phyloP scores from a whole-genome alignment of 2,797 vertebrate genomes.

The Spondyliosoma cantharus region DNA sequence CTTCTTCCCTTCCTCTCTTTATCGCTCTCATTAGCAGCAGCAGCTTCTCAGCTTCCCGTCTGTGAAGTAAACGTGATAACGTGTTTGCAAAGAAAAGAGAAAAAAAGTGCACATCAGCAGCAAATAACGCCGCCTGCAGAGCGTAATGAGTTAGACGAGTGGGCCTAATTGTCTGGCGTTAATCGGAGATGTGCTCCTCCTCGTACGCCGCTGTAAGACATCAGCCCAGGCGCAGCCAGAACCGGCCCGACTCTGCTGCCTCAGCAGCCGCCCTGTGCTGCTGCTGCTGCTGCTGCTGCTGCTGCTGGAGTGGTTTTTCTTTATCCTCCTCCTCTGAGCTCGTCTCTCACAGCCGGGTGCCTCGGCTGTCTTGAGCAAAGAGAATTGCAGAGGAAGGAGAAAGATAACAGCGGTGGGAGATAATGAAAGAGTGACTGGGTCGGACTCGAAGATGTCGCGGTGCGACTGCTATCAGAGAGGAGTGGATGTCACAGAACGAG shows the following conservation, averaged over 20 bases:
- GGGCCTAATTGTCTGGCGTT: constrained; percentile 59
- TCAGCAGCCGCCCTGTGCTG: constrained; percentile 50
- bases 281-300: no score
- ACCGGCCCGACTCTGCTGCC: constrained; percentile 47
- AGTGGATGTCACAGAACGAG: constrained; percentile 28
- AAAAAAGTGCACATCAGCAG: constrained; percentile 45
- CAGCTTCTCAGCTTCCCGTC: constrained; percentile 16
- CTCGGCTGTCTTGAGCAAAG: constrained; percentile 37
- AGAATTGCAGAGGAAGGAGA: constrained; percentile 55
- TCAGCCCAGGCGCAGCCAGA: constrained; percentile 31
- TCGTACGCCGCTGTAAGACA: constrained; percentile 17
- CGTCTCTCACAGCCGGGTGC: constrained; percentile 35
- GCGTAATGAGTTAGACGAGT: constrained; percentile 39
- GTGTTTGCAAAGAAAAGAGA: constrained; percentile 12
- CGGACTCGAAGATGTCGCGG: constrained; percentile 24
- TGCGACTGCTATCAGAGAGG: constrained; percentile 26
- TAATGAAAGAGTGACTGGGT: constrained; percentile 51
- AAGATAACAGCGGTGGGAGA: constrained; percentile 58
- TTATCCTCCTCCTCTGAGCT: constrained; percentile 31
- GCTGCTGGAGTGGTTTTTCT: constrained; percentile 28
- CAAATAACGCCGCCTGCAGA: constrained; percentile 32
- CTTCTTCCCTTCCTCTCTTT: background rate
- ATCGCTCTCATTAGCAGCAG: constrained; percentile 14
- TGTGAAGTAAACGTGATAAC: constrained; percentile 34
- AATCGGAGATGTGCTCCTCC: constrained; percentile 38